phyloP scores from a whole-genome alignment of 2,888 invertebrate genomes.

The Lypha dubia region DNA sequence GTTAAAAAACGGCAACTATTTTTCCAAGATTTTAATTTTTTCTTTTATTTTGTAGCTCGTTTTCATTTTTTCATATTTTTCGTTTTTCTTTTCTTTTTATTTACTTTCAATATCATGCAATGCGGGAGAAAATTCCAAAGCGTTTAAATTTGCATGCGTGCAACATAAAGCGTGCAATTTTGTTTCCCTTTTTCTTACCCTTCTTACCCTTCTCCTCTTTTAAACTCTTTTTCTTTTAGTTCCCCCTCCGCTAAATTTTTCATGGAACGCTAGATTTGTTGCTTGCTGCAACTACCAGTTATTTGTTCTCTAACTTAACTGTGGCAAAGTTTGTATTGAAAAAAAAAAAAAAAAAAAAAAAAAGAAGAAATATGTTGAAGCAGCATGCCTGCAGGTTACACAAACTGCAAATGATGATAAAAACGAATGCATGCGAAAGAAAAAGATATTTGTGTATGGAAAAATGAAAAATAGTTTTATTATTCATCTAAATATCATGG shows the following conservation, averaged over 20 bases:
- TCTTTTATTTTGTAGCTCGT: not conserved
- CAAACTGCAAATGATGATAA: conserved; percentile 35
- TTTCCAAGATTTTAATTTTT: conserved; percentile 65
- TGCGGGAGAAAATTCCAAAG: conserved; percentile 74
- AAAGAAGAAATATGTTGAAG: conserved; percentile 33
- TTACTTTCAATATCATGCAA: conserved; percentile 70
- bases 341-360: no score
- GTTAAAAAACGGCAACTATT: conserved; percentile 44
- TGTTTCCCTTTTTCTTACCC: conserved; percentile 42
- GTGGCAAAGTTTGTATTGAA: conserved; percentile 30
- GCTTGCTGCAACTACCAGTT: not conserved
- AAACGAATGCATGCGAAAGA: conserved; percentile 42
- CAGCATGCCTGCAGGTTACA: conserved; percentile 64
- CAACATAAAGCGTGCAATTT: conserved; percentile 72
- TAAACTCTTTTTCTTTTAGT: conserved; percentile 32
- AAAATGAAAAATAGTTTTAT: conserved; percentile 52
- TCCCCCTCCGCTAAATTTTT: conserved; percentile 45
- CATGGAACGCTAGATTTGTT: conserved; percentile 24
- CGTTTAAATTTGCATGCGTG: conserved; percentile 74
- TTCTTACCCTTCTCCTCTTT: conserved; percentile 14
- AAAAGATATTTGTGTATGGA: not conserved
- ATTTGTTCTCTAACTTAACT: conserved; percentile 1
- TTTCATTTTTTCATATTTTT: conserved; percentile 21
- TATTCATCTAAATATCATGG: conserved; percentile 66
- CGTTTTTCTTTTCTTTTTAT: conserved; percentile 2